Conservation (phyloP, 2,797 vertebrate species). For the Crenichthys baileyi region DNA sequence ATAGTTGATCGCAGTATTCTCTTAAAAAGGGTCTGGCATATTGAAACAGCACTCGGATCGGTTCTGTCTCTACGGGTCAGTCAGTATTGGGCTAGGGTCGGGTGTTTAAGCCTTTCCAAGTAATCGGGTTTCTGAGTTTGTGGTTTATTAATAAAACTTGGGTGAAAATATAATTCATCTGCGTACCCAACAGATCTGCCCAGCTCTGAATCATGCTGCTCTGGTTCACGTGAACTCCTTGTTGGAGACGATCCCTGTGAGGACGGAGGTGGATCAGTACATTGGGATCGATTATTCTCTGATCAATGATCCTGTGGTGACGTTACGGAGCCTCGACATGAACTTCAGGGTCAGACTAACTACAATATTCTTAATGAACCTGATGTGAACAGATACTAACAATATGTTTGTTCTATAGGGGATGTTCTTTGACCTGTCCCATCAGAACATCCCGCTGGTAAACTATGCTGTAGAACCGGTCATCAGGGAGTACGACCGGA, state of each 20-base stretch:
- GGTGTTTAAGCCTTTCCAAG: neutral
- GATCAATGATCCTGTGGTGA: conserved; percentile 85
- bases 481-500: conserved; percentile 87
- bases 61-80: no score
- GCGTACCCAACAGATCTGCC: conserved; percentile 88
- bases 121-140: neutral
- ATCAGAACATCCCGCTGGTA: conserved; percentile 75
- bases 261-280: conserved; percentile 83
- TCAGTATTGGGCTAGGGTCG: neutral
- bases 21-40: no score
- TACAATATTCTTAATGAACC: no score
- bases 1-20: no score
- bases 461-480: conserved; percentile 86
- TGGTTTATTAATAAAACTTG: neutral
- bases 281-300: conserved; percentile 95
- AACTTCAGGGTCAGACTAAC: conserved; percentile 87
- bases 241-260: conserved; percentile 92
- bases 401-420: conserved; percentile 42
- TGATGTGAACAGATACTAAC: neutral
- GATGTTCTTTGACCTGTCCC: conserved; percentile 86
- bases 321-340: conserved; percentile 85
- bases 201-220: conserved; percentile 86
- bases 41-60: no score
- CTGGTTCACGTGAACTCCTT: conserved; percentile 88
- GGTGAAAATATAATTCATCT: neutral